Evolutionary conservation across 2,797 vertebrate genomes (phyloP).

Genomic region (Ctenosaura bakeri): DNA sequence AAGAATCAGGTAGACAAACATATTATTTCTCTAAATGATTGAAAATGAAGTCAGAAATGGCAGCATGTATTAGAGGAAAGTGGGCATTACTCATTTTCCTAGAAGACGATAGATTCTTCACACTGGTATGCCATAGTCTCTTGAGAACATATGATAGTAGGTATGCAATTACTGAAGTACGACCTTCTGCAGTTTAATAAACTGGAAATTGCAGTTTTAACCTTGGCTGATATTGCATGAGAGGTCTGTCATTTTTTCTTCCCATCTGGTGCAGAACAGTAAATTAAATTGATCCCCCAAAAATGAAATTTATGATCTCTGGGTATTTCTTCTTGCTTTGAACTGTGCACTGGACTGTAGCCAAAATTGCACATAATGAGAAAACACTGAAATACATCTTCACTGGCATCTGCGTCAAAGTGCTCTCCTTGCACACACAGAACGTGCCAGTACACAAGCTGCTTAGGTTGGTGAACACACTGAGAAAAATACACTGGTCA

Average conservation of each 20-base stretch:
- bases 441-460: fast-evolving
- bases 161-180: conserved; percentile 66
- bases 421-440: background rate
- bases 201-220: conserved; percentile 76
- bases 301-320: conserved; percentile 63
- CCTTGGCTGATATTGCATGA: conserved; percentile 64
- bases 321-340: conserved; percentile 46
- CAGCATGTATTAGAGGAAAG: conserved; percentile 3
- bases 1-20: background rate
- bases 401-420: conserved; percentile 50
- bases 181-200: conserved; percentile 70
- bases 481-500: conserved; percentile 28
- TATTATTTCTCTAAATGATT: background rate
- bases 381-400: conserved; percentile 46
- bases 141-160: conserved; percentile 58
- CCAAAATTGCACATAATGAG: conserved; percentile 46
- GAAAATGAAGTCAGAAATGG: conserved; percentile 35
- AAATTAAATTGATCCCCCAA: conserved; percentile 64
- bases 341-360: conserved; percentile 20
- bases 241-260: conserved; percentile 63
- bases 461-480: background rate
- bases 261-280: conserved; percentile 44
- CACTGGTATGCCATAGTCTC: conserved; percentile 22
- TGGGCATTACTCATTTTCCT: conserved; percentile 25
- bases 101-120: conserved; percentile 32